Evolutionary conservation across 2,113 vertebrate genomes (phyloP), one percentile per base, ranked within the genome.

Genomic region (Festucalex cinctus): DNA sequence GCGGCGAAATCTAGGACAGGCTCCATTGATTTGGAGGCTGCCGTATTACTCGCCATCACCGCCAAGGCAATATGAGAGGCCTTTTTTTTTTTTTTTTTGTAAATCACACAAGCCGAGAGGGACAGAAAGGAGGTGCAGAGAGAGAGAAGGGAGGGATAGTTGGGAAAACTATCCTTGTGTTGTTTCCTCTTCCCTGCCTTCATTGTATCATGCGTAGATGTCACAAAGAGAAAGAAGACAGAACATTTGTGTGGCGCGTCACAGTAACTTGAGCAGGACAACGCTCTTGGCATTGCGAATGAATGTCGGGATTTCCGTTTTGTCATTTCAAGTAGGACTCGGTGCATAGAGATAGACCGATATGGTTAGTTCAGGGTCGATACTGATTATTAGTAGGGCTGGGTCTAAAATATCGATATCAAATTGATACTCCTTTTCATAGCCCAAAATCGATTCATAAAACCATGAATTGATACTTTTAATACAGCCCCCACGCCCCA

Each of bases 11-110:
- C 88, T 87, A 84, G 90, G 91, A 85, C 89, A 91, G 83, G 88
- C 87, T 87, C 83, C 88, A 91, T 92, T 91, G 91, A 92, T 92
- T 89, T 85, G 83, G 87, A 90, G 83, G 83, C 86, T 88, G 89
- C 83, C 82, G 85, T 89, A 89, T 91, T 91, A 91, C 89, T 86
- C 72, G 88, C 87, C 85, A 82, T 86, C 84, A 87, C 85, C 65
- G 83, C 81, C 83, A 46, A 86, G 82, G 88, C 88, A 88, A 91
- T 90, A 90, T 89, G 88, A 89, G 86, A 88, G 84, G 79, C 2
- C 77, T 79, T 83, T 79, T 85, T 85, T 80, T 78, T 49, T 75
- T 79, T 83, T 79, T 85, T 85, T 80, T 78, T 49, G 36, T 32
- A 88, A 90, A 90, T 89, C 88, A 88, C 85, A 86, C 6, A 35